phyloP scores from a whole-genome alignment of 2,888 invertebrate genomes.

The Drosophila formosana region DNA sequence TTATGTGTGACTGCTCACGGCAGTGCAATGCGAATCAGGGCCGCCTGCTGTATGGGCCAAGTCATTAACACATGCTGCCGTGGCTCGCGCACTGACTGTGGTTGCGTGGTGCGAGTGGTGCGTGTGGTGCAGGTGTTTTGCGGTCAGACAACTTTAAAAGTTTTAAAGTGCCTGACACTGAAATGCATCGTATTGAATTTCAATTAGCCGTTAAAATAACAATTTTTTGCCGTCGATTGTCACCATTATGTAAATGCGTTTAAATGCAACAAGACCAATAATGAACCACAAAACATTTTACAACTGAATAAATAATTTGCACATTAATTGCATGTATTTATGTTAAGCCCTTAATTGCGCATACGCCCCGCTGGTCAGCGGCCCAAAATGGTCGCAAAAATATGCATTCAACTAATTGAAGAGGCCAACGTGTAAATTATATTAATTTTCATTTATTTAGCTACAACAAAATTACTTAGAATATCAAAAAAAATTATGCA shows the following conservation, averaged over 20 bases:
- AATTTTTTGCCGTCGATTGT: slow-evolving; percentile 23
- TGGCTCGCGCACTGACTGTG: slow-evolving; percentile 7
- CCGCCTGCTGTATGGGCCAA: slow-evolving; percentile 11
- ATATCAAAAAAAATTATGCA: slow-evolving; percentile 1
- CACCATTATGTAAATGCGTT: slow-evolving; percentile 48
- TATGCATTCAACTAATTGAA: slow-evolving; percentile 24
- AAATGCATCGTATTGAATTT: slow-evolving; percentile 50
- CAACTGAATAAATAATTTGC: slow-evolving; percentile 78
- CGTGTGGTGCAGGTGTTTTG: slow-evolving; percentile 42
- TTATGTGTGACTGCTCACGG: slow-evolving; percentile 62
- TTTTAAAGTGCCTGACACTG: slow-evolving; percentile 42
- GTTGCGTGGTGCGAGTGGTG: slow-evolving; percentile 11
- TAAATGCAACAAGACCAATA: slow-evolving; percentile 62
- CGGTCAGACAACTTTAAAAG: slow-evolving; percentile 58
- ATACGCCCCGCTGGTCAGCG: slow-evolving; percentile 37
- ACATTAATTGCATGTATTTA: slow-evolving; percentile 73
- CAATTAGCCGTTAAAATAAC: slow-evolving; percentile 69
- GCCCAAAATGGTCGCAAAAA: slow-evolving; percentile 15
- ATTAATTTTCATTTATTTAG: slow-evolving; percentile 25
- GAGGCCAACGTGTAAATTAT: slow-evolving; percentile 12
- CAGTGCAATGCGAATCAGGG: slow-evolving; percentile 39
- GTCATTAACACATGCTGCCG: slow-evolving; percentile 54
- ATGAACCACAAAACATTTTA: slow-evolving; percentile 77
- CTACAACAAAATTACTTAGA: not conserved
- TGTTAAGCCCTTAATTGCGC: slow-evolving; percentile 71